Evolutionary conservation across 2,888 invertebrate species (phyloP).

Genomic region (Brassicogethes aeneus): DNA sequence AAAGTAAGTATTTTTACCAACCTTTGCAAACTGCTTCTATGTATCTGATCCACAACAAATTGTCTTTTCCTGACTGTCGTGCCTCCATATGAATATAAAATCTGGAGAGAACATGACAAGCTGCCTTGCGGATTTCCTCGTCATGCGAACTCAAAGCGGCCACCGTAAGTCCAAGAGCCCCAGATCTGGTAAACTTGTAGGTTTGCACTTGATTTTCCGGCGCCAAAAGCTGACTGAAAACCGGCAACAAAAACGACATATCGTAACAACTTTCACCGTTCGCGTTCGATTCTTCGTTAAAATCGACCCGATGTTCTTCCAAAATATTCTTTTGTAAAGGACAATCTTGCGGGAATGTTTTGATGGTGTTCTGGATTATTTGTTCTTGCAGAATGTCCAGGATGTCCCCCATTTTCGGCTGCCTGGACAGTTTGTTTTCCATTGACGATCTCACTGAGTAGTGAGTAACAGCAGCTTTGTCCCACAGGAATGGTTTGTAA

Average conservation of each 20-base stretch:
- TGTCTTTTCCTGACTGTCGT: slow-evolving; percentile 53
- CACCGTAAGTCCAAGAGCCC: slow-evolving; percentile 62
- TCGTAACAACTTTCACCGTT: slow-evolving; percentile 61
- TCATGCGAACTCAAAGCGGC: slow-evolving; percentile 62
- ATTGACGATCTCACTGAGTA: slow-evolving; percentile 58
- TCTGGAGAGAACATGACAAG: slow-evolving; percentile 63
- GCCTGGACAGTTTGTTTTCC: slow-evolving; percentile 55
- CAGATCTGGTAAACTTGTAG: slow-evolving; percentile 56
- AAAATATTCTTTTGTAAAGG: slow-evolving; percentile 30
- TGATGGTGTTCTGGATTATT: slow-evolving; percentile 56
- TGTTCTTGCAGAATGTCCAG: slow-evolving; percentile 60
- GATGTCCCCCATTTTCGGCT: slow-evolving; percentile 64
- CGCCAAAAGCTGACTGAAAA: slow-evolving; percentile 64
- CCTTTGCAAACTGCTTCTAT: slow-evolving; percentile 60
- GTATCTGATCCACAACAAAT: slow-evolving; percentile 57
- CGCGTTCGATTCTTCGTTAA: too few species aligned
- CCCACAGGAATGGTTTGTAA: slow-evolving; percentile 72
- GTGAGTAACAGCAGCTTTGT: slow-evolving; percentile 67
- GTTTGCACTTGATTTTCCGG: slow-evolving; percentile 67
- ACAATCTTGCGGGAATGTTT: slow-evolving; percentile 51
- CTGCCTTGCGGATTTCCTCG: slow-evolving; percentile 57
- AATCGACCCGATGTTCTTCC: too few species aligned
- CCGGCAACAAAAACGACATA: slow-evolving; percentile 70
- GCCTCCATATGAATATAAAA: slow-evolving; percentile 69
- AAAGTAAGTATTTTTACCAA: slow-evolving; percentile 28